Conservation (phyloP, 2,113 vertebrate species). For the Heteronetta atricapilla region DNA sequence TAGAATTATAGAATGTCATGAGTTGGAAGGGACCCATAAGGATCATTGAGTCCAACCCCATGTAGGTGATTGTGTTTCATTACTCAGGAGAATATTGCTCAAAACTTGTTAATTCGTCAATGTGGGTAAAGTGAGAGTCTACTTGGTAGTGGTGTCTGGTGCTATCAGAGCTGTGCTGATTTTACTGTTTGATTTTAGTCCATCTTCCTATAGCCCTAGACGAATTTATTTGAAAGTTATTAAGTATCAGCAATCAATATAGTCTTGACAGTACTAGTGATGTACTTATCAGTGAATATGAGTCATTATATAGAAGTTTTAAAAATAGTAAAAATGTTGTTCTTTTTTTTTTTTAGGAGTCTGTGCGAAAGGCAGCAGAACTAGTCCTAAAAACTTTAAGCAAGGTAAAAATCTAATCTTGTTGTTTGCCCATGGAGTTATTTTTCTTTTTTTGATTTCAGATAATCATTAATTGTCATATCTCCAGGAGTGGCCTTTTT, state of each 20-base stretch:
- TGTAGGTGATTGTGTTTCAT: not conserved
- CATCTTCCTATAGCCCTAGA: not conserved
- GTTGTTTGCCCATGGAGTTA: not conserved
- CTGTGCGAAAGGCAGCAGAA: constrained; percentile 95
- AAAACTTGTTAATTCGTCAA: not conserved
- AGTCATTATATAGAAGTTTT: not conserved
- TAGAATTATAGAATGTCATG: too few species aligned
- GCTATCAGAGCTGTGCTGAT: not conserved
- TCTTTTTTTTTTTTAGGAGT: constrained; percentile 84
- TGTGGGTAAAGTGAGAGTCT: not conserved
- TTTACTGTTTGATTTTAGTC: not conserved
- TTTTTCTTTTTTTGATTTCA: too few species aligned
- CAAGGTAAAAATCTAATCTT: constrained; percentile 81
- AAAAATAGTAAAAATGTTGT: not conserved
- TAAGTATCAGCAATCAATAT: not conserved
- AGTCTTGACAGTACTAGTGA: not conserved
- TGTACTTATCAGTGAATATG: not conserved
- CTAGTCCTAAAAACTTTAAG: constrained; percentile 94
- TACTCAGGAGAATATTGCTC: not conserved
- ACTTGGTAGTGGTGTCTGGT: accelerated
- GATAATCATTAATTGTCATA: not conserved
- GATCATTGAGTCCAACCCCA: too few species aligned
- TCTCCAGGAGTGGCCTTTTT: not conserved
- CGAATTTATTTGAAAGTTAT: not conserved
- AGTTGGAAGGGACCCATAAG: too few species aligned